phyloP scores from a whole-genome alignment of 1,140 invertebrate species.

The Episyrphus balteatus region DNA sequence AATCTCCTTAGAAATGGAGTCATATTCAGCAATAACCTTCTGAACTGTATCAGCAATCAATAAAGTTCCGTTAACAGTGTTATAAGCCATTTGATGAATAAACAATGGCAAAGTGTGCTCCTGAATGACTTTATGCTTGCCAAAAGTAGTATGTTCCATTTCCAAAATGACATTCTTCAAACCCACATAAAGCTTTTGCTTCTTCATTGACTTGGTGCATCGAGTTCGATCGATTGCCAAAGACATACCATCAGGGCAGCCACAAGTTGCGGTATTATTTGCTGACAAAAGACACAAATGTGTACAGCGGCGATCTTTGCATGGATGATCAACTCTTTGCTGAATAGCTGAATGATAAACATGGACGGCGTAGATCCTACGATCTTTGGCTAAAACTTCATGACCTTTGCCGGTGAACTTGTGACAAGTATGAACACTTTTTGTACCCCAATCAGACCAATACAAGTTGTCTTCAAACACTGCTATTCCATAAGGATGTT shows the following conservation, averaged over 20 bases:
- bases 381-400: slow-evolving; percentile 40
- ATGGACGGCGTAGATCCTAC: slow-evolving; percentile 49
- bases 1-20: slow-evolving; percentile 32
- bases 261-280: slow-evolving; percentile 51
- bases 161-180: slow-evolving; percentile 31
- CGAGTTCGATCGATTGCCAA: slow-evolving; percentile 40
- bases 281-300: slow-evolving; percentile 70
- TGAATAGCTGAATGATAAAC: slow-evolving; percentile 56
- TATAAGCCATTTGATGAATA: slow-evolving; percentile 37
- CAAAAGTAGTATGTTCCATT: slow-evolving; percentile 40
- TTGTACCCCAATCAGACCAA: slow-evolving; percentile 70
- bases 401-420: slow-evolving; percentile 55
- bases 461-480: slow-evolving; percentile 80
- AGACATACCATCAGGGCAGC: slow-evolving; percentile 62
- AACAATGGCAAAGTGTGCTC: slow-evolving; percentile 31
- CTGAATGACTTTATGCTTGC: slow-evolving; percentile 33
- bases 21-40: slow-evolving; percentile 34
- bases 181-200: slow-evolving; percentile 36
- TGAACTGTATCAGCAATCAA: slow-evolving; percentile 44
- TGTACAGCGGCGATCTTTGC: slow-evolving; percentile 52
- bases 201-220: slow-evolving; percentile 40
- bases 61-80: slow-evolving; percentile 37
- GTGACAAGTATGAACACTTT: slow-evolving; percentile 52
- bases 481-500: slow-evolving; percentile 70
- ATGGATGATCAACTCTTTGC: slow-evolving; percentile 52